These are phyloP conservation scores for Drusus annulatus DNA, from an alignment of 1,140 invertebrate species.

Conservation along the genomic window DNA sequence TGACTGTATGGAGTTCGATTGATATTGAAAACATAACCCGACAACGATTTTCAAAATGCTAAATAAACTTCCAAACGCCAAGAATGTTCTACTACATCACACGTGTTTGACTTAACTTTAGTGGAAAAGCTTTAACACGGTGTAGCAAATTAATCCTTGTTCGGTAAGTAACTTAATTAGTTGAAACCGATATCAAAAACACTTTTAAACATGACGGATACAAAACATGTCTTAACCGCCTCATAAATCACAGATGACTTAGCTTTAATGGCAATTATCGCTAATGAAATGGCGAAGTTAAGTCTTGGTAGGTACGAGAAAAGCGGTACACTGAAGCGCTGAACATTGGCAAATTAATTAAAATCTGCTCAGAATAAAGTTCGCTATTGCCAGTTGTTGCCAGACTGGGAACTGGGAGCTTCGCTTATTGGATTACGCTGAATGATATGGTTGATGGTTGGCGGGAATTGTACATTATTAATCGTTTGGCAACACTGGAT, in stretches of 20 bases:
- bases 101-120: too few relatives aligned
- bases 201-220: too few relatives aligned
- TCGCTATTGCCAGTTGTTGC: conserved; percentile 33
- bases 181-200: too few relatives aligned
- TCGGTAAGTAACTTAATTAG: too few relatives aligned
- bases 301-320: background rate
- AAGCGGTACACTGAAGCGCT: conserved; percentile 37
- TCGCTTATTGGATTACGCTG: conserved; percentile 54
- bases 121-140: too few relatives aligned
- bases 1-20: too few relatives aligned
- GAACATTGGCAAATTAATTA: conserved; percentile 52
- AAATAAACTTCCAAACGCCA: too few relatives aligned
- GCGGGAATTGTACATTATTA: conserved; percentile 53
- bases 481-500: conserved; percentile 54
- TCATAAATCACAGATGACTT: conserved; percentile 9
- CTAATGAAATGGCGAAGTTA: conserved; percentile 7
- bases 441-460: conserved; percentile 53
- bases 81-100: too few relatives aligned
- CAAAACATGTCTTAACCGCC: background rate
- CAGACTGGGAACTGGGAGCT: conserved; percentile 19
- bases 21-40: too few relatives aligned
- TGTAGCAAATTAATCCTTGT: too few relatives aligned
- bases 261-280: background rate
- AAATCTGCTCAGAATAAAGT: conserved; percentile 45
- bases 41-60: too few relatives aligned